Percentiles rank a stretch among this genome's conserved stretches.
Conservation (phyloP, 2,888 invertebrate genomes). For the Lochmaea crataegi region DNA sequence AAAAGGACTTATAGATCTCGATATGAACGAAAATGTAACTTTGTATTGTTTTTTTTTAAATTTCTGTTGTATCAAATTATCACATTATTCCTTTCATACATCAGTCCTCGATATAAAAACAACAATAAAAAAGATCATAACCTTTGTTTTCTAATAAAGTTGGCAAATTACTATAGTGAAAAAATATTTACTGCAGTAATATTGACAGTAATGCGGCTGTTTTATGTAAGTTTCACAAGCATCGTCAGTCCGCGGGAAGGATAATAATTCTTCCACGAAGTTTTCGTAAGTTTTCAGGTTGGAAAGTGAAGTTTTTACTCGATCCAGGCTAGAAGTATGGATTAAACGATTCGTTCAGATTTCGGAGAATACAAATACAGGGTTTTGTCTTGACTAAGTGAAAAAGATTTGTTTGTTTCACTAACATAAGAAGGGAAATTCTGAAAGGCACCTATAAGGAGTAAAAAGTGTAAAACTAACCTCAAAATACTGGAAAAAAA, state of each 20-base stretch:
- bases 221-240: conserved; percentile 15
- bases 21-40: too few relatives aligned
- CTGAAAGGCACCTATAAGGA: too few relatives aligned
- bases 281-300: not conserved
- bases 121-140: not conserved
- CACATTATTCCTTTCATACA: too few relatives aligned
- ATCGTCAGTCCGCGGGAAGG: conserved; percentile 2
- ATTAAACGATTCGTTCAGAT: not conserved
- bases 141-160: not conserved
- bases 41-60: too few relatives aligned
- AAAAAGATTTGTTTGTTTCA: not conserved
- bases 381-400: not conserved
- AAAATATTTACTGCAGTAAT: conserved; percentile 13
- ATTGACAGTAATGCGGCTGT: conserved; percentile 16
- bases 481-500: too few relatives aligned
- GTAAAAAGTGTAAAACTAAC: too few relatives aligned
- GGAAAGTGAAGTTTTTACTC: not conserved
- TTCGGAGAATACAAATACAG: not conserved
- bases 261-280: conserved; percentile 5
- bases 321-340: not conserved
- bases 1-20: too few relatives aligned
- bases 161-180: conserved; percentile 13
- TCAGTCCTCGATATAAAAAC: too few relatives aligned
- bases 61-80: too few relatives aligned
- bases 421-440: too few relatives aligned